Base-by-base conservation (phyloP, 2,113 vertebrate species). In the Cnemophilus loriae region DNA sequence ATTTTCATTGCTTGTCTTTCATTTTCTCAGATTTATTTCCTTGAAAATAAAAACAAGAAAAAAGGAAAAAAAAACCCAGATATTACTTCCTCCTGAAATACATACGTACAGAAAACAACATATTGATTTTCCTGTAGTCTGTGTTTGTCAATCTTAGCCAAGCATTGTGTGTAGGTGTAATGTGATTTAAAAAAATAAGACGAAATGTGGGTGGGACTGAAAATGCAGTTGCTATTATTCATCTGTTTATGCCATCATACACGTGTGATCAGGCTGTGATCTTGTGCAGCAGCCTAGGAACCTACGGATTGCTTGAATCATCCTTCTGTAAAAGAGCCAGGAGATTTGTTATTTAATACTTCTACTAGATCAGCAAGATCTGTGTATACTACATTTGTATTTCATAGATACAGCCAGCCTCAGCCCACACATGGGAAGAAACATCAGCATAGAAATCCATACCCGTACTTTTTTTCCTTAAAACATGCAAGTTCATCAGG, bases 151-250 rank as follows among this genome's bases (percentile, higher is more conserved):
- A 7, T 47, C 69, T 71, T 87, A 71, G 35, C 47, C 50, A 78
- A 90, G 68, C 44, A 35, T 32, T 74, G 24, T 49, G 52, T 89
- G 83, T 94, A 86, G 90, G 90, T 78, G 85, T 93, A 80, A 77
- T 5, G 22, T 65, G 85, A 90, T 84, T 86, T 73, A 1, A 56
- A 91, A 89, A 90, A 96, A 73, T 46, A 47, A 73, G 32, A 49
- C 64, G n/a, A 94, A 86, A 81, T 82, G 65, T 89, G 83, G 93
- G 83, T 89, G 93, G 93, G 80, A 94, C 88, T 96, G 93, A 92
- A 96, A 94, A 89, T 57, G 80, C 65, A 86, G 69, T 87, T 90
- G 76, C 65, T 93, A 26, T 93, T 96, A 90, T 96, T 96, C 88
- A 94, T 96, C 85, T 86, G 37, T 95, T 95, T 92, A 74, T 93